Evolutionary conservation across 2,888 invertebrate species (phyloP), one percentile per base, ranked within the genome.

Genomic region (Caenorhabditis sp.): DNA sequence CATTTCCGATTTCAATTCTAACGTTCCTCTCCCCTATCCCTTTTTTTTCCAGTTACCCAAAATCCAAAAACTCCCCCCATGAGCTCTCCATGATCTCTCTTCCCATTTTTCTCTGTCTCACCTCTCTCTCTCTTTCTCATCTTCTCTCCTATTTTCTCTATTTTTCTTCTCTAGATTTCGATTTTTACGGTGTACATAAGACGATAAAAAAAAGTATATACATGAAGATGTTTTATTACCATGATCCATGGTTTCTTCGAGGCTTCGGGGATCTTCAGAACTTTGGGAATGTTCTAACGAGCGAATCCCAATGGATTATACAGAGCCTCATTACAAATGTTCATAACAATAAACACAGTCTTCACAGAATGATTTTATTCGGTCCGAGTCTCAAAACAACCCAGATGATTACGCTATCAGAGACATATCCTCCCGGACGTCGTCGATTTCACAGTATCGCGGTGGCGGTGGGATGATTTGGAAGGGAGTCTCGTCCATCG

Each of bases 131-230:
- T 19, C 26, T 16, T 51, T 24, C 41, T 54, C 38, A 28, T 51
- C n/a, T 66, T 14, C 54, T 56, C 41, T 66, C 47, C 8, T 14
- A 16, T 47, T 49, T 19, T 54, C 26, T 54, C 24, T 51, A 38
- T 54, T 54, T 54, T 35, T 51, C n/a, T 66, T 14, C 54, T 56
- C 41, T 66, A 75, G 75, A 74, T 54, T 16, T 58, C 64, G 41
- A 26, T 35, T 77, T 44, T 63, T 59, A 69, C 77, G 77, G 77
- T 77, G 77, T 77, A 77, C 70, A 77, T 77, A 76, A n/a, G n/a
- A n/a, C n/a, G n/a, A n/a, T n/a, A n/a, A n/a, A n/a, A 68, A 77
- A n/a, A 19, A 70, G 70, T 70, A 77, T 63, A 77, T 77, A 76
- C n/a, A n/a, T n/a, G n/a, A 68, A 77, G 12, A 26, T 24, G 10